Base-by-base conservation (phyloP, 2,888 invertebrate genomes). In the Epsilonema sp. region DNA sequence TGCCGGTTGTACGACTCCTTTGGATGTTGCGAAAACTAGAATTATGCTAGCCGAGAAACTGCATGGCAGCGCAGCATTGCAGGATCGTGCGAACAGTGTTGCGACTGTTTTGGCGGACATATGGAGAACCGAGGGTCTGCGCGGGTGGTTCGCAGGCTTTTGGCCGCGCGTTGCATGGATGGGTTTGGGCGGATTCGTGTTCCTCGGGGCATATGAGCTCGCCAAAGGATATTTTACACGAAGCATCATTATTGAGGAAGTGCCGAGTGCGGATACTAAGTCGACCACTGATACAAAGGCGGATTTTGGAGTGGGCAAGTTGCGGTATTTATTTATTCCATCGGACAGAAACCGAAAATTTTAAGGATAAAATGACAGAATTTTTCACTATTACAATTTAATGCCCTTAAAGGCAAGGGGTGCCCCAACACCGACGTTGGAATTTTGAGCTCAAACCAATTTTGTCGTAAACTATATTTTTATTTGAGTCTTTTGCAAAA, bases 1-100 rank as follows among this genome's bases (percentile, higher is more conserved):
- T 0, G 87, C 89, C 2, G 81, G 77, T 0, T 56, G 82, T 1
- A 94, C 94, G 0, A 94, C 92, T 0, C 97, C 94, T 0, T 69
- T 97, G 24, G 94, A 97, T 71, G 83, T 97, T 20, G 84, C 83
- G 0, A 97, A 97, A 72, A 97, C 94, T 0, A 73, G 94, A 58
- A 89, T 94, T 53, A 97, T 97, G 87, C 68, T 97, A 26, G 80
- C 86, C 0, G 75, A 79, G 54, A 46, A 36, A 4, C 37, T 42
- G 2, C 49, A 38, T n/a, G 22, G 23, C 4, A 5, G n/a, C 26
- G 26, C 26, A n/a, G n/a, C n/a, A n/a, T n/a, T n/a, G n/a, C n/a
- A n/a, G n/a, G n/a, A n/a, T n/a, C n/a, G n/a, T 16, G 20, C 5
- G 24, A 5, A 16, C 25, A 21, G 8, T 23, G n/a, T 46, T 8